Evolutionary conservation across 2,113 vertebrate genomes (phyloP).

Genomic region (Corvus hawaiiensis): DNA sequence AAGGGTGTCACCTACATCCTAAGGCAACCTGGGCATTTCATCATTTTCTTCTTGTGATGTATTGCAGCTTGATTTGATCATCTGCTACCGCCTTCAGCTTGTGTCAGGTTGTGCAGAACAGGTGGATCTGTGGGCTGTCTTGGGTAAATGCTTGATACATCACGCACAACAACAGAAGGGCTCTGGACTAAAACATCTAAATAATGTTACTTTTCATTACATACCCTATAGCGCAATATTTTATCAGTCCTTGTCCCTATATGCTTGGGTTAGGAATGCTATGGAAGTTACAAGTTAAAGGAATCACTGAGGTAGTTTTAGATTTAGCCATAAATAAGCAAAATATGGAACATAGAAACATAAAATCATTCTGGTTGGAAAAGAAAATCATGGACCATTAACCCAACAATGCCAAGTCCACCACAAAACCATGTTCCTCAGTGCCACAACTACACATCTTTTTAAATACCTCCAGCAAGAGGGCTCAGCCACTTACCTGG

Average conservation of each 20-base stretch:
- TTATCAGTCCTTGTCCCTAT: background rate
- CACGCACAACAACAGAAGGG: background rate
- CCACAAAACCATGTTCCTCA: background rate
- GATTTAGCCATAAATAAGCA: background rate
- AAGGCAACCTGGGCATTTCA: background rate
- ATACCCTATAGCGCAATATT: background rate
- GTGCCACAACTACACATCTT: background rate
- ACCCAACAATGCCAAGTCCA: background rate
- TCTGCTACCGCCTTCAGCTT: background rate
- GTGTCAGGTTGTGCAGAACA: background rate
- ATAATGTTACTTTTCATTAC: background rate
- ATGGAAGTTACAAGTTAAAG: background rate
- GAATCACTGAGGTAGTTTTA: background rate
- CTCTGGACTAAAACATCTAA: background rate
- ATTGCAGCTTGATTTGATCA: background rate
- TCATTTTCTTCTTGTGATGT: background rate
- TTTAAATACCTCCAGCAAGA: background rate
- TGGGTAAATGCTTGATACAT: background rate
- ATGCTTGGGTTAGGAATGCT: background rate
- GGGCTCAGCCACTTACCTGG: background rate
- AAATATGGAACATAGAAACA: background rate
- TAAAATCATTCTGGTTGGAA: background rate
- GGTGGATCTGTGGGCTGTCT: background rate
- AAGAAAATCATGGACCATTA: background rate
- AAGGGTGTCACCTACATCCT: background rate